A percentile compares a stretch with the other conserved stretches of the same genome.
Conservation (phyloP, 1,140 invertebrate genomes). For the Gryllus bimaculatus region DNA sequence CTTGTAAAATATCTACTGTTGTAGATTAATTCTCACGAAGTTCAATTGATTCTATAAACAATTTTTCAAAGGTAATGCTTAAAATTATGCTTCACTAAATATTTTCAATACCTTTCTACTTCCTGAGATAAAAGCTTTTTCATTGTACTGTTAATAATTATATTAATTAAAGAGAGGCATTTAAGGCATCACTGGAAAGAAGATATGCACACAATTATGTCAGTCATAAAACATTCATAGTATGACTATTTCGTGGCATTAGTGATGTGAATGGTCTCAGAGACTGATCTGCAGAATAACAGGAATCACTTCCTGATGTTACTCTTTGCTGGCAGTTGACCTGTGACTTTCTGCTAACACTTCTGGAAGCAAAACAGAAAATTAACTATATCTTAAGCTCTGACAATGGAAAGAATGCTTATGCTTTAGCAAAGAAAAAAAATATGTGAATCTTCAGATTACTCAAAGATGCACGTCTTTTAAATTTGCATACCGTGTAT, state of each 20-base stretch:
- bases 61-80: too few relatives aligned
- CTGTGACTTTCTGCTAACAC: constrained; percentile 23
- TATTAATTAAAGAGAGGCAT: too few relatives aligned
- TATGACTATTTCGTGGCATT: constrained; percentile 16
- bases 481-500: background rate
- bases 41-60: too few relatives aligned
- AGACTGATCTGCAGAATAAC: constrained; percentile 28
- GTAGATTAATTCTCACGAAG: too few relatives aligned
- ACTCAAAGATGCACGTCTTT: background rate
- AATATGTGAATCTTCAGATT: background rate
- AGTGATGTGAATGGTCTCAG: constrained; percentile 29
- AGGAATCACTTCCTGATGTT: constrained; percentile 27
- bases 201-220: too few relatives aligned
- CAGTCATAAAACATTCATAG: too few relatives aligned
- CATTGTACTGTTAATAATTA: too few relatives aligned
- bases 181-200: too few relatives aligned
- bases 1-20: too few relatives aligned
- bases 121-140: too few relatives aligned
- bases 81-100: too few relatives aligned
- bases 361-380: constrained; percentile 25
- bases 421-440: background rate
- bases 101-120: too few relatives aligned
- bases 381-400: background rate
- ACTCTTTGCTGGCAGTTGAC: constrained; percentile 25
- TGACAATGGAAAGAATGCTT: background rate